Base-by-base conservation (phyloP, 2,888 invertebrate genomes). In the Drosophila infuscata region DNA sequence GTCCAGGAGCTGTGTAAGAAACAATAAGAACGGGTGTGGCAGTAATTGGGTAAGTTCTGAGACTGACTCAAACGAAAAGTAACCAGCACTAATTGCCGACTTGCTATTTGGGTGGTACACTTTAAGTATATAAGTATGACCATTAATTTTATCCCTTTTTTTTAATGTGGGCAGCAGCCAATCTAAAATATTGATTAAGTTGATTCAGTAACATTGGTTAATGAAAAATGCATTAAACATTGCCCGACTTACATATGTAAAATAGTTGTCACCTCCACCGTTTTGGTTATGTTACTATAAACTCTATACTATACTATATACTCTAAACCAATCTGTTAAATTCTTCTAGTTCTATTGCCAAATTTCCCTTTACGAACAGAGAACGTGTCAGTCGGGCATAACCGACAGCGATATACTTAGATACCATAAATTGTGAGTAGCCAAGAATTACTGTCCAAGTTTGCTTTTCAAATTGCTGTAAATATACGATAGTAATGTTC, bases 161-260 rank as follows among this genome's bases (percentile, higher is more conserved):
- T 33, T 49, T 25, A 25, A 9, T 29, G 29, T 54, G 29, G n/a
- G 2, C 15, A 38, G 8, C 29, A 12, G 57, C 48, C 64, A 73
- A 79, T 76, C 74, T 80, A 62, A 84, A 78, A 76, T 80, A 85
- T 89, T 76, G 89, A 89, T 85, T 84, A 8, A 65, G 56, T 66
- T 87, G 83, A 79, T 79, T 79, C 61, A 54, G 53, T 58, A 15
- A 15, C 25, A 20, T 36, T 25, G 25, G 49, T 11, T 11, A 43
- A 43, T 20, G 41, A 43, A 43, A 20, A 64, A 59, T 51, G 33
- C 33, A 72, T 71, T 56, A 52, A n/a, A 17, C 32, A 43, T 51
- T 58, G 43, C 25, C 36, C 6, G 36, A 15, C 36, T 36, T 6
- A 15, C 36, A 15, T 6, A 41, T 2, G 41, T n/a, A 4, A 41